Evolutionary conservation across 2,113 vertebrate species (phyloP), one percentile per base, ranked within the genome.

Genomic region (Pipra filicauda): DNA sequence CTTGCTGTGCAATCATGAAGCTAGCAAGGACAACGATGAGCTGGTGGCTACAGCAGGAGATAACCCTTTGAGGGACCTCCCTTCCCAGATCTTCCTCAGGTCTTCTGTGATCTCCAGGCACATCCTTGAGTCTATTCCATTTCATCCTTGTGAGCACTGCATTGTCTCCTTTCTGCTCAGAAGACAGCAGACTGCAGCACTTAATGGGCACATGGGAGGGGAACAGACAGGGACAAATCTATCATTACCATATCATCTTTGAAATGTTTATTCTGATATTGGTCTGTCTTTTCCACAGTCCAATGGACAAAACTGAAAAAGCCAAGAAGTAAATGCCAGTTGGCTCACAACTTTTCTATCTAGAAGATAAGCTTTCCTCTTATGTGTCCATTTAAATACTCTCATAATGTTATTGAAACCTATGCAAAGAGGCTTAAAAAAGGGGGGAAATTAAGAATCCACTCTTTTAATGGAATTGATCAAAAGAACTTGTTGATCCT

Each of bases 161-260:
- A 7, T 9, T 18, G 3, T 26, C 33, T 71, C 9, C 57, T 43
- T 39, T 59, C 44, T 2, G 0, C 52, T 44, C 24, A 44, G 31
- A 28, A 69, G 17, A 48, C 8, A 59, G 33, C 20, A 89, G 16
- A 8, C 12, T 54, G 33, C 16, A 43, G 35, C 17, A 67, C 28
- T 26, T 41, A 37, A 41, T 61, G 27, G 15, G 4, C 33, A 17
- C 0, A 0, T 27, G 43, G 19, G 11, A 87, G 12, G 19, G 10
- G 8, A 8, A 30, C 35, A 70, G 37, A 31, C n/a, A 62, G 21
- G 15, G 46, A 48, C 12, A 74, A 75, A 85, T 23, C 27, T 39
- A 14, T n/a, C 35, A 9, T 19, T 51, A 18, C 62, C 54, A 33
- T 31, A 55, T 19, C 33, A 52, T 51, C 33, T 87, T 57, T 85